Base-by-base conservation (phyloP, 1,140 invertebrate genomes). In the Euwallacea fornicatus region DNA sequence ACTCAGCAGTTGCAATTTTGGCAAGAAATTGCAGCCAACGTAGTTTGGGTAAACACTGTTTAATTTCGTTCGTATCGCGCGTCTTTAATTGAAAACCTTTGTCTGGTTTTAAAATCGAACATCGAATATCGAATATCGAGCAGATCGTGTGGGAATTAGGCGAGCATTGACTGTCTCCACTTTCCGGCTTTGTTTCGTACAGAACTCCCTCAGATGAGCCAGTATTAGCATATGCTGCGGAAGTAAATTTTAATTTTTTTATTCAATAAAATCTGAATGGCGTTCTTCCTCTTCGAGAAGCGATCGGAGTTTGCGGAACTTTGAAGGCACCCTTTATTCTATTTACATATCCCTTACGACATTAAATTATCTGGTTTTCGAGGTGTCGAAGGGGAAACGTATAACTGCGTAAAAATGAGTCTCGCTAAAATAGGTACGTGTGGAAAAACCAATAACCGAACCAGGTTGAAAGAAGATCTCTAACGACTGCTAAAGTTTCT, bases 381-480 rank as follows among this genome's bases (percentile, higher is more conserved):
- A 55, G 68, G 61, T 63, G 68, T 62, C 61, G 61, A 63, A 70
- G 50, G 66, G 61, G 63, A 64, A 54, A 41, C 59, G 53, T 46
- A 71, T 74, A 71, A 73, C 72, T 73, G 67, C 68, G 70, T 71
- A 76, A 76, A 75, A 76, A 74, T 76, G 69, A 69, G 71, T 42
- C 69, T 53, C 72, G 72, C 74, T 73, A 74, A 70, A 73, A 73
- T 76, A 76, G 68, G 46, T 60, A 66, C 73, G 67, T 74, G 73
- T 74, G 73, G 73, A 74, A 76, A 76, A 76, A 76, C 73, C 70
- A 70, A 76, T 74, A 74, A 76, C 74, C 73, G 73, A 73, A 66
- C 69, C 74, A 71, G 75, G 75, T 76, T 76, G 74, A 76, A 76
- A 76, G 73, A 76, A 76, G 74, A 76, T 73, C 75, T 72, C 67